Base-by-base conservation (phyloP, 2,797 vertebrate genomes). In the Chaetophractus vellerosus region DNA sequence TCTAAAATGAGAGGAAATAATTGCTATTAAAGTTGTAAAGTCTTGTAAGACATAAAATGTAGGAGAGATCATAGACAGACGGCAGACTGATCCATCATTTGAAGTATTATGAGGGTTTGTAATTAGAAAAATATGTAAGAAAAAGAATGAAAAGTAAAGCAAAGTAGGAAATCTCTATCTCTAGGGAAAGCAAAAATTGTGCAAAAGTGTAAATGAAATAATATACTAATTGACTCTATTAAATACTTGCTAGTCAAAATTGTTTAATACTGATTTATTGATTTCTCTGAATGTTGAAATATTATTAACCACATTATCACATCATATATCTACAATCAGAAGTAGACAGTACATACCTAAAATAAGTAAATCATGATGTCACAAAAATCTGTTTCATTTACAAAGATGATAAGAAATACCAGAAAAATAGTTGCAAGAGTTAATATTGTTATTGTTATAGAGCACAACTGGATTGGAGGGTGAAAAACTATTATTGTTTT, bases 1-100 rank as follows among this genome's bases (percentile, higher is more conserved):
- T 81, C 63, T 79, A 76, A 89, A 86, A 48, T 57, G 11, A 76
- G 69, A 93, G 66, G 80, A 91, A 48, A 71, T 86, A 57, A 75
- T 50, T 83, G 31, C 31, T 90, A 50, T 78, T 64, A 76, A 72
- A 57, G 19, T 48, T 85, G 89, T 76, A 81, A 61, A 94, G 74
- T 10, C 57, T 23, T 50, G 31, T 45, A 9, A 11, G 5, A n/a
- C 24, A 52, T 84, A 18, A 72, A 38, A 41, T 33, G 4, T 66
- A 66, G 19, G 41, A 57, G 21, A 71, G 26, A 26, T 76, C n/a
- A 31, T 24, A 26, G n/a, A 69, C 24, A 80, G 61, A 52, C 31
- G 24, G 76, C 52, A 55, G 16, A 55, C 61, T 21, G n/a, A 31
- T 16, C 33, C 21, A 1, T 88, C 26, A 79, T 91, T 88, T 79